Evolutionary conservation across 2,113 vertebrate genomes (phyloP).

Genomic region (Cavia aperea): DNA sequence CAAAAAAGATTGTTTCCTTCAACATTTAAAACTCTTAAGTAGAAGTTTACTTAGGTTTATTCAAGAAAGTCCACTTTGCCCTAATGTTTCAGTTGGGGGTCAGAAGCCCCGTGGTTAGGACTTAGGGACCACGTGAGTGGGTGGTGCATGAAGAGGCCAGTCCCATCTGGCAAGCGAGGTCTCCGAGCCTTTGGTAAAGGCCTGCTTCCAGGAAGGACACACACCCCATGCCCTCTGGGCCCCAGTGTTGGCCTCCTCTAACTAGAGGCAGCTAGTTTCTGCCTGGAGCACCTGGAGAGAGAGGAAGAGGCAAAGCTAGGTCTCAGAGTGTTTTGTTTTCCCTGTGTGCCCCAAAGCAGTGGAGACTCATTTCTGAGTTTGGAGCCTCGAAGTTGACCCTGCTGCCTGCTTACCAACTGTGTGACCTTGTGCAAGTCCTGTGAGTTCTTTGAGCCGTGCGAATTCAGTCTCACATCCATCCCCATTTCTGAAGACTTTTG

Average conservation of each 20-base stretch:
- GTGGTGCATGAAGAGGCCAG: neutral
- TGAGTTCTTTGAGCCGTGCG: neutral
- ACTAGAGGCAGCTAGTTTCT: neutral
- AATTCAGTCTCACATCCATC: neutral
- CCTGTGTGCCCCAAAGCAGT: neutral
- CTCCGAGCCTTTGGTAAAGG: rapidly evolving
- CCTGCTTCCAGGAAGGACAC: neutral
- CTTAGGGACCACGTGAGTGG: neutral
- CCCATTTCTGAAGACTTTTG: neutral
- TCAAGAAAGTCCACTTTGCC: neutral
- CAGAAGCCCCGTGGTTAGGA: too few relatives aligned
- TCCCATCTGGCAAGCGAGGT: neutral
- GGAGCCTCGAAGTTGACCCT: neutral
- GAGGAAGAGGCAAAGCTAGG: neutral
- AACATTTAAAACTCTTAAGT: neutral
- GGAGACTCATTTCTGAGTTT: neutral
- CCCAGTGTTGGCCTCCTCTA: neutral
- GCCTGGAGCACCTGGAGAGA: neutral
- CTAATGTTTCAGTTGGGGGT: neutral
- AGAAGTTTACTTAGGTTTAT: neutral
- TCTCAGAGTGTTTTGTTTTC: neutral
- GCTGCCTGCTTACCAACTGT: neutral
- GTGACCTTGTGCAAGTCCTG: neutral
- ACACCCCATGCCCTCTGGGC: neutral
- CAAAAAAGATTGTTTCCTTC: neutral